phyloP scores from a whole-genome alignment of 2,888 invertebrate genomes.

The Mystacides longicornis region DNA sequence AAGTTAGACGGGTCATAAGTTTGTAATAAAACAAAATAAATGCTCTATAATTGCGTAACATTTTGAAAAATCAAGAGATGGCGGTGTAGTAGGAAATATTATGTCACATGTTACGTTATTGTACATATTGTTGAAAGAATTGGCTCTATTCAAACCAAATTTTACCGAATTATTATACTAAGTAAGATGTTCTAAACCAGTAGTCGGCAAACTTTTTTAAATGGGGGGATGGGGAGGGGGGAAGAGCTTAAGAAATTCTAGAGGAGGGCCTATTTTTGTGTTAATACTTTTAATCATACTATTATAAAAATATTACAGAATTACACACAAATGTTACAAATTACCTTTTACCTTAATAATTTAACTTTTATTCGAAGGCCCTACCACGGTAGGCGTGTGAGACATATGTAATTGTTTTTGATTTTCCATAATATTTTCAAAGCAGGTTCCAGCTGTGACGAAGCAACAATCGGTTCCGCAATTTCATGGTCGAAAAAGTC shows the following conservation, averaged over 20 bases:
- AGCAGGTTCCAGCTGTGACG: background rate
- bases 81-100: too few relatives aligned
- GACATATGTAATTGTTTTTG: background rate
- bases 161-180: too few relatives aligned
- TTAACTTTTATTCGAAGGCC: background rate
- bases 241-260: background rate
- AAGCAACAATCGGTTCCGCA: background rate
- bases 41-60: too few relatives aligned
- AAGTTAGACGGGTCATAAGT: too few relatives aligned
- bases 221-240: background rate
- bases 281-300: background rate
- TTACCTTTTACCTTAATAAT: background rate
- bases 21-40: too few relatives aligned
- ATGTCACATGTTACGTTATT: too few relatives aligned
- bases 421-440: background rate
- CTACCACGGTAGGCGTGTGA: background rate
- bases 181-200: background rate
- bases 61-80: too few relatives aligned
- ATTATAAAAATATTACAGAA: background rate
- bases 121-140: too few relatives aligned
- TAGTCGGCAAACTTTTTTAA: background rate
- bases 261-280: background rate
- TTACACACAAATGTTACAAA: background rate
- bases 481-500: background rate
- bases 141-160: too few relatives aligned